A percentile compares a stretch with the other conserved stretches of the same genome.
Conservation (phyloP, 2,113 vertebrate genomes). For the Halcyon senegalensis region DNA sequence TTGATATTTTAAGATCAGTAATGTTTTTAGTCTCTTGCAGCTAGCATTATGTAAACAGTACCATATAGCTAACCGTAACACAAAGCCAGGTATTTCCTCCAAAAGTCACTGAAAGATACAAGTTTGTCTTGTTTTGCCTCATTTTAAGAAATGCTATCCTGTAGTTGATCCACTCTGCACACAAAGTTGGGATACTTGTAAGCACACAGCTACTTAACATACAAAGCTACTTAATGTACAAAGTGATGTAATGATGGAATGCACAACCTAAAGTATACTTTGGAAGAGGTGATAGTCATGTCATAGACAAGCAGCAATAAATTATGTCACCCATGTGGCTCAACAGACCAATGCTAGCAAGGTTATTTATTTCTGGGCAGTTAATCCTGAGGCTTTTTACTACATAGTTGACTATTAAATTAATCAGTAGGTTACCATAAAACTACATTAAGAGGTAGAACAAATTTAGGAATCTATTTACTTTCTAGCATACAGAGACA, state of each 20-base stretch:
- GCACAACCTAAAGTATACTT: background rate
- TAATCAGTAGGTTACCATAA: background rate
- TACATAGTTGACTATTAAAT: background rate
- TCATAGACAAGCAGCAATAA: background rate
- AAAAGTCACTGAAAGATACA: background rate
- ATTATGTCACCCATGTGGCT: background rate
- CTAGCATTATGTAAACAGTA: background rate
- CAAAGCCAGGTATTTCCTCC: background rate
- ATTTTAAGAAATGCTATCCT: background rate
- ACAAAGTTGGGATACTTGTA: background rate
- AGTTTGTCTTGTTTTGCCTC: background rate
- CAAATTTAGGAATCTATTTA: background rate
- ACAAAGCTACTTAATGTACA: background rate
- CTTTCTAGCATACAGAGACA: background rate
- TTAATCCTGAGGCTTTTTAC: background rate
- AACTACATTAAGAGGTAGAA: background rate
- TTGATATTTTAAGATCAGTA: background rate
- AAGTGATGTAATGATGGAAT: accelerated
- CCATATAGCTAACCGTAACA: background rate
- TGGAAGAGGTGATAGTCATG: background rate
- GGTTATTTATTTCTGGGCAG: conserved; percentile 7
- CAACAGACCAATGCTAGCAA: background rate
- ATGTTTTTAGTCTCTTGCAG: background rate
- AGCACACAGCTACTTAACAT: background rate
- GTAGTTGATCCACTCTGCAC: background rate